These are phyloP conservation scores for Istiophorus platypterus DNA, from an alignment of 2,113 vertebrate species.

Conservation along the genomic window DNA sequence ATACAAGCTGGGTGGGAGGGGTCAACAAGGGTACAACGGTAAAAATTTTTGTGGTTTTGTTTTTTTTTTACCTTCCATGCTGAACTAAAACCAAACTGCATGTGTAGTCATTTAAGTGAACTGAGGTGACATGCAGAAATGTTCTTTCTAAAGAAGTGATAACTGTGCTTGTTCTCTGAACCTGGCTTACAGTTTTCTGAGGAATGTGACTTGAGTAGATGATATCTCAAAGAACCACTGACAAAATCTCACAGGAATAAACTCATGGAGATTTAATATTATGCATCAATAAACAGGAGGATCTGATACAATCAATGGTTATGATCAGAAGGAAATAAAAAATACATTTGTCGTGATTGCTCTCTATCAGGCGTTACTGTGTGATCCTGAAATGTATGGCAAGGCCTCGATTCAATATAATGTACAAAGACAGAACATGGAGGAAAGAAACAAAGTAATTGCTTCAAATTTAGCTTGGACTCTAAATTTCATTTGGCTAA, in stretches of 20 bases:
- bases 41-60: too few species aligned
- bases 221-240: slow-evolving; percentile 30
- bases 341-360: slow-evolving; percentile 85
- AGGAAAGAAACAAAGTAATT: slow-evolving; percentile 39
- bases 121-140: neutral
- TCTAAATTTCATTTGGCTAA: slow-evolving; percentile 28
- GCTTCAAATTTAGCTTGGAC: slow-evolving; percentile 54
- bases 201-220: neutral
- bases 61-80: too few species aligned
- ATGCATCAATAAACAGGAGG: slow-evolving; percentile 86
- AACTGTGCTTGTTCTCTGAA: neutral
- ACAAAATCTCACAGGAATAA: slow-evolving; percentile 75
- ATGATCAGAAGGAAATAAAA: slow-evolving; percentile 87
- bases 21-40: too few species aligned
- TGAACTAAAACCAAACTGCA: too few species aligned
- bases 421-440: slow-evolving; percentile 79
- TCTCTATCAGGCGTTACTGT: slow-evolving; percentile 70
- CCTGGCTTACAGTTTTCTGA: neutral
- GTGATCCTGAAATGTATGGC: slow-evolving; percentile 86
- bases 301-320: slow-evolving; percentile 87
- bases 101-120: too few species aligned
- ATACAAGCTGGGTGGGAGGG: too few species aligned
- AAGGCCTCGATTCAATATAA: slow-evolving; percentile 81
- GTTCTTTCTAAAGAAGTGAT: neutral
- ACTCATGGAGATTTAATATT: slow-evolving; percentile 93